Percentiles rank a stretch among this genome's conserved stretches.
phyloP scores from a whole-genome alignment of 2,797 vertebrate species.

The Enteromius mattozi region DNA sequence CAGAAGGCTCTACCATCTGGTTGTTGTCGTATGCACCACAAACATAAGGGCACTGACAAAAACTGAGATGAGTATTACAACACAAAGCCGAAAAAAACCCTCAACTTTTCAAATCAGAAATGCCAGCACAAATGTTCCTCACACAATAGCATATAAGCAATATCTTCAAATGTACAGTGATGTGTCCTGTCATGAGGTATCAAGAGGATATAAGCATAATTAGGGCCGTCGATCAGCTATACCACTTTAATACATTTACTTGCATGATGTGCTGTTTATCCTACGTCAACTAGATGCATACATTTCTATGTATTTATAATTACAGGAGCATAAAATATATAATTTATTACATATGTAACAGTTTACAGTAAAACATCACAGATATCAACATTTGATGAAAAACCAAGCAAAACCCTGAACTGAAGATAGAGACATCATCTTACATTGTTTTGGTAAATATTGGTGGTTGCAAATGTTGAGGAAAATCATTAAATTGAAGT shows the following conservation, averaged over 20 bases:
- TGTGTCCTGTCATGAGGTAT: conserved; percentile 18
- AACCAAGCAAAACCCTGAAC: not conserved
- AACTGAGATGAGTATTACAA: conserved; percentile 62
- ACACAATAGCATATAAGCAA: conserved; percentile 55
- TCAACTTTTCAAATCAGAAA: conserved; percentile 64
- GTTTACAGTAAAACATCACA: not conserved
- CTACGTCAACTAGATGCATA: not conserved
- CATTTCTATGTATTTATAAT: not conserved
- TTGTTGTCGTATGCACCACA: conserved; percentile 73
- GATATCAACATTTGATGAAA: not conserved
- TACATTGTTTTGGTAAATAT: not conserved
- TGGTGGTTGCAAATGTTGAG: not conserved
- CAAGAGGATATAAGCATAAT: not conserved
- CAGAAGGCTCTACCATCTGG: conserved; percentile 83
- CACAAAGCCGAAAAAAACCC: conserved; percentile 60
- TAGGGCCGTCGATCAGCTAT: not conserved
- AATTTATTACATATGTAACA: not conserved
- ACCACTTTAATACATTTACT: not conserved
- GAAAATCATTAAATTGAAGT: not conserved
- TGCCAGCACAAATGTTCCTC: conserved; percentile 64
- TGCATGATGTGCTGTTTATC: not conserved
- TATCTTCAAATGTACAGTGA: conserved; percentile 31
- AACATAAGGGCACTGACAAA: conserved; percentile 68
- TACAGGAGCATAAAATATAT: not conserved
- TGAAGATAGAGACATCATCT: not conserved